Conservation (phyloP, 2,888 invertebrate genomes). For the Mimas tiliae region DNA sequence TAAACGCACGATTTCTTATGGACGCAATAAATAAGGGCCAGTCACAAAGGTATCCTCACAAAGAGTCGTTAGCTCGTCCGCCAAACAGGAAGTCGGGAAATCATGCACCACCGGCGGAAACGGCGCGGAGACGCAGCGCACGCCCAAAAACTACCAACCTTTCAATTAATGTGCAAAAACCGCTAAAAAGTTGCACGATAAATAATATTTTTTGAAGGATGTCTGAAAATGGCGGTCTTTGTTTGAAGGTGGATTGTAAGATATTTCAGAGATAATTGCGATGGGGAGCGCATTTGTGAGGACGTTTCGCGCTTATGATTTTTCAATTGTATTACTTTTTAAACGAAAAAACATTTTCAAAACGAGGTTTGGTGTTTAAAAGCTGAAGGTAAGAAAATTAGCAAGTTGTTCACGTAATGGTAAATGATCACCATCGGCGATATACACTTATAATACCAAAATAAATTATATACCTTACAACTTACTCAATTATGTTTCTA, state of each 20-base stretch:
- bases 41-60: constrained; percentile 47
- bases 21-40: constrained; percentile 63
- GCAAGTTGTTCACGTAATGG: too few relatives aligned
- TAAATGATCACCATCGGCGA: too few relatives aligned
- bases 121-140: constrained; percentile 63
- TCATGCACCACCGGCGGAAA: constrained; percentile 72
- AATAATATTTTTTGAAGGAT: constrained; percentile 64
- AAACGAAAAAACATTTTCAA: background rate
- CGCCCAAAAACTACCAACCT: constrained; percentile 60
- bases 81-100: constrained; percentile 69
- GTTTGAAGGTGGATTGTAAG: constrained; percentile 57
- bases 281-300: constrained; percentile 3
- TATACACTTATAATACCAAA: too few relatives aligned
- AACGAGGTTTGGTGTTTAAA: too few relatives aligned
- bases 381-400: too few relatives aligned
- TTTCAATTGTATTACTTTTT: background rate
- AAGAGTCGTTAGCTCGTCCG: constrained; percentile 29
- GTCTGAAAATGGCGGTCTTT: constrained; percentile 52
- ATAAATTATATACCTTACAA: too few relatives aligned
- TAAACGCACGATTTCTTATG: constrained; percentile 43
- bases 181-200: constrained; percentile 63
- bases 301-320: background rate
- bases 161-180: constrained; percentile 66
- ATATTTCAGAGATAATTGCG: constrained; percentile 41
- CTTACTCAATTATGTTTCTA: too few relatives aligned